Evolutionary conservation across 2,888 invertebrate species (phyloP).

Genomic region (Gastrophysa polygoni): DNA sequence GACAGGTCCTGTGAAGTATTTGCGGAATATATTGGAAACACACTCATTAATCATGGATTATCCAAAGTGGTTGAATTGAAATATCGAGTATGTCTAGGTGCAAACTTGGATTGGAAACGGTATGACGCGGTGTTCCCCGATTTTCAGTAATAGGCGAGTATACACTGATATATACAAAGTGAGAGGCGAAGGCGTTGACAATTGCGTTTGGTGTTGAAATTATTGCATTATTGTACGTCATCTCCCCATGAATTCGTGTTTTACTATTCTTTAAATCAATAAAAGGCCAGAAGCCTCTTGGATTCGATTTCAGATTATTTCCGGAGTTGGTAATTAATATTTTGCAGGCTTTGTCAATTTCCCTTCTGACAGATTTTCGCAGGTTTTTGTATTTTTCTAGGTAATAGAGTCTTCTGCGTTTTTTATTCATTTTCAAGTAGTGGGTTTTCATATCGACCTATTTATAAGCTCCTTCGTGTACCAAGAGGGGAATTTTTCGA

Average conservation of each 20-base stretch:
- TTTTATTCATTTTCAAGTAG: too few species aligned
- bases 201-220: not conserved
- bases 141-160: conserved; percentile 1
- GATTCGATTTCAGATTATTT: conserved; percentile 1
- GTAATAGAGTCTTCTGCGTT: too few species aligned
- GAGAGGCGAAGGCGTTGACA: not conserved
- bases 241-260: not conserved
- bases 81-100: not conserved
- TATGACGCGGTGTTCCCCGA: not conserved
- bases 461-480: too few species aligned
- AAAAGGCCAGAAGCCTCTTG: not conserved
- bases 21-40: too few species aligned
- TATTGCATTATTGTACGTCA: not conserved
- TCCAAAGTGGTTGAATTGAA: not conserved
- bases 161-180: not conserved
- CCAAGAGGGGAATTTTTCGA: not conserved
- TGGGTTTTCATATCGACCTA: too few species aligned
- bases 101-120: not conserved
- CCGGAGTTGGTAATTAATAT: not conserved
- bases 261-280: not conserved
- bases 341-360: not conserved
- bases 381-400: too few species aligned
- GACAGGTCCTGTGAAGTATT: too few species aligned
- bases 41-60: too few species aligned
- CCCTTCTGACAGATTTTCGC: not conserved